Evolutionary conservation across 1,140 invertebrate genomes (phyloP).

Genomic region (Diabrotica virgifera): DNA sequence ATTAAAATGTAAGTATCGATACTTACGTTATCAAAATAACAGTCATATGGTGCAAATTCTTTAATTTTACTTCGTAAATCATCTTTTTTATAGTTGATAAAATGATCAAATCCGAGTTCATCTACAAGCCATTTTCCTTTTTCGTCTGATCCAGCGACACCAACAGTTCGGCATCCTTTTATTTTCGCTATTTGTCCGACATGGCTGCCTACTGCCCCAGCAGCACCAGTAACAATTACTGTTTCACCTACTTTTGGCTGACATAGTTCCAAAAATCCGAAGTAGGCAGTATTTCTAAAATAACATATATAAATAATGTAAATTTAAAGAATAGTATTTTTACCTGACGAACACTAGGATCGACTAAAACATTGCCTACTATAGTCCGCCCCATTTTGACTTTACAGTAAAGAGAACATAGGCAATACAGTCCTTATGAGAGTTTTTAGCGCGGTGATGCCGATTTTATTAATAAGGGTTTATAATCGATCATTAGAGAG

Average conservation of each 20-base stretch:
- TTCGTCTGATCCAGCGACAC: conserved; percentile 65
- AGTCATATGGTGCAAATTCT: conserved; percentile 63
- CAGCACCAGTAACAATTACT: conserved; percentile 64
- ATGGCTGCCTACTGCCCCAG: conserved; percentile 66
- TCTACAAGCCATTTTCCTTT: conserved; percentile 66
- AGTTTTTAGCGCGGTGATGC: too few relatives aligned
- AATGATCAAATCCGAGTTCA: conserved; percentile 63
- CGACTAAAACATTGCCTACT: conserved; percentile 61
- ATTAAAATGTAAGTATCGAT: too few relatives aligned
- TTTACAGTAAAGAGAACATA: too few relatives aligned
- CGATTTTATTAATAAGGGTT: too few relatives aligned
- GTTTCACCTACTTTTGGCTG: conserved; percentile 66
- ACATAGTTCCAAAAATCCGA: conserved; percentile 66
- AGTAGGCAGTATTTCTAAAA: conserved; percentile 61
- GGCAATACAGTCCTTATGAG: too few relatives aligned
- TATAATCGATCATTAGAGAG: too few relatives aligned
- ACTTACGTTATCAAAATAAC: conserved; percentile 71
- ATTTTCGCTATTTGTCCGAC: conserved; percentile 75
- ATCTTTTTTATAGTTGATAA: conserved; percentile 68
- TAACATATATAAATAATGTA: conserved; percentile 49
- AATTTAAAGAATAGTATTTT: conserved; percentile 66
- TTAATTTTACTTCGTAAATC: conserved; percentile 55
- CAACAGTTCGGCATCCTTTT: conserved; percentile 62
- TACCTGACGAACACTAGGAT: conserved; percentile 63
- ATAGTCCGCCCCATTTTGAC: too few relatives aligned